Conservation (phyloP, 2,113 vertebrate genomes). For the zebrafish (Danio rerio) region GRCz12tu NC_133198.1:39889501-39890000, state of each 20-base stretch:
- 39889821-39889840: constrained; percentile 68
- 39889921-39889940: constrained; percentile 60
- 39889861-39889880: constrained; percentile 61
- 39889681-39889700: neutral
- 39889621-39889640: neutral
- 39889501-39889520: too few species aligned
- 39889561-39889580: too few species aligned
- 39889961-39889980: constrained; percentile 16
- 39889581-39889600: too few species aligned
- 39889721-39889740: constrained; percentile 10
- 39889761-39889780: constrained; percentile 51
- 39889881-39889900: constrained; percentile 65
- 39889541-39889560: too few species aligned
- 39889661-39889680: neutral
- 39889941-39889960: constrained; percentile 5
- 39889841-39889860: constrained; percentile 60
- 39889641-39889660: too few species aligned
- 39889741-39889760: constrained; percentile 22
- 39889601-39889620: too few species aligned
- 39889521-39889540: too few species aligned
- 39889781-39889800: constrained; percentile 62
- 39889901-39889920: constrained; percentile 60
- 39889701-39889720: constrained; percentile 1
- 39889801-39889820: constrained; percentile 69
- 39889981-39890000: constrained; percentile 19